Base-by-base conservation (phyloP, 2,888 invertebrate species). In the Synanthedon formicaeformis region DNA sequence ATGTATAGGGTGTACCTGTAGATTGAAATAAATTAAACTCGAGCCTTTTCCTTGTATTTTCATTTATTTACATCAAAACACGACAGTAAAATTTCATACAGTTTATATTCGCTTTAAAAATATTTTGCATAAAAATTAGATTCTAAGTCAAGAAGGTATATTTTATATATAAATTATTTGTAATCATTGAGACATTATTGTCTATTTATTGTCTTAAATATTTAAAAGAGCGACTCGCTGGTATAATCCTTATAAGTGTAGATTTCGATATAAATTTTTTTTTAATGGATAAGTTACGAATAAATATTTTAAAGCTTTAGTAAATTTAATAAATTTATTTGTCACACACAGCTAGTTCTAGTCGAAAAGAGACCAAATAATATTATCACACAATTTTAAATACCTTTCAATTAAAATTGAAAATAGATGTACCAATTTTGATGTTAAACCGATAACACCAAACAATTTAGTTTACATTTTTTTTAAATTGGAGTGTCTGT, bases 281-380 rank as follows among this genome's bases (percentile, higher is more conserved):
- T 10, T 34, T 34, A 34, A 34, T 34, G 10, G 3, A 10, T 10
- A 34, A 10, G 10, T 34, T 34, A 34, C 8, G 8, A 27, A 27
- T 34, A 34, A n/a, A n/a, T 34, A 10, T 10, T 34, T 34, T 34
- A 34, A 34, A 34, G 10, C 10, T 34, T 34, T 27, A 27, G 34
- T 13, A 23, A 49, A 49, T 58, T 57, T 62, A 58, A 60, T 58
- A 56, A 60, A 66, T 66, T 84, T 87, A 87, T 87, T 87, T 87
- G 87, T 87, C 87, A 78, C 75, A 84, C 87, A 88, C 87, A 87
- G 87, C 87, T 79, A 74, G 66, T 65, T 70, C 71, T 78, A 81
- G 68, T 51, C 51, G 54, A 49, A 27, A 56, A 54, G 54, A 54
- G 56, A 56, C 51, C 14, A 45, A 51, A n/a, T 45, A 14, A 45